Evolutionary conservation across 2,888 invertebrate genomes (phyloP), one percentile per base, ranked within the genome.

Genomic region (Craniophora ligustri): DNA sequence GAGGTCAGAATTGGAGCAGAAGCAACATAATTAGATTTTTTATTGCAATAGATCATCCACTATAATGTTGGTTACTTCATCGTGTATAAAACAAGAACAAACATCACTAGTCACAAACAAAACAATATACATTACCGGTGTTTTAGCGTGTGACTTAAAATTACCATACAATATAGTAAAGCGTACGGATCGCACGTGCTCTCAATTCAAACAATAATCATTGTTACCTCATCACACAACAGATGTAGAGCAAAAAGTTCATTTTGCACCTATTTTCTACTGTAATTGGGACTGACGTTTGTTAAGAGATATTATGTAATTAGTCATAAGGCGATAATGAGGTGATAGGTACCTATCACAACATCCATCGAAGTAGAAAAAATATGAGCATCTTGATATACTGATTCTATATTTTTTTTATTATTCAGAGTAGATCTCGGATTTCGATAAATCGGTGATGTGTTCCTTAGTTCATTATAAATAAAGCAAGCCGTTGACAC

Each of bases 121-220:
- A 64, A 64, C 42, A 53, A 36, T 18, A 16, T 48, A 35, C 46
- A 50, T 66, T 66, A 61, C 62, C 60, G 55, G 58, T 59, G 58
- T 72, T 66, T 58, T 75, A 77, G 73, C 80, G 85, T 84, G 82
- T 59, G 84, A 86, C 75, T 80, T 50, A 50, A 61, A 76, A 89
- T 92, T 91, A 83, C 74, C 89, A 91, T 87, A 91, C 92, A 92
- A 92, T 92, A 66, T 32, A 76, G 83, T 66, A 51, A 65, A 67
- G 82, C 76, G 79, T 83, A 84, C 81, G 79, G 83, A 85, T 84
- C 83, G 88, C 90, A 85, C 91, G 91, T 89, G 92, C 88, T 84
- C 83, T 80, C 79, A 81, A 82, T 86, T 79, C 73, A 75, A 87
- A 87, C 87, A 89, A 89, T 87, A 83, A 83, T 85, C 82, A 84